Conservation (phyloP, 2,113 vertebrate species). For the Collichthys lucidus region DNA sequence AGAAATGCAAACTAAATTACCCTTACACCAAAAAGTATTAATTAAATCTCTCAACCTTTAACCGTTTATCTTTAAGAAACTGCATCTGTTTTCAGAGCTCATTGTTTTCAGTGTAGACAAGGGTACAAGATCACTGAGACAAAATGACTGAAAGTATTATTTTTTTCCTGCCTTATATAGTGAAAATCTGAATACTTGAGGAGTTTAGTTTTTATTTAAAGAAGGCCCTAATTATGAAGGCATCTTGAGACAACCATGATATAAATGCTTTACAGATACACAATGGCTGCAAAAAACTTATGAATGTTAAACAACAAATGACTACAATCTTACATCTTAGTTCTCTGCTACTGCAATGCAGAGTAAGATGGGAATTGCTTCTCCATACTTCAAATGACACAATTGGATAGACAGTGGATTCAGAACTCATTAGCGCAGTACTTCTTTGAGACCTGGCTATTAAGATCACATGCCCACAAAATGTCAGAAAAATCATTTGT, state of each 20-base stretch:
- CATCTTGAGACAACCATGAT: not conserved
- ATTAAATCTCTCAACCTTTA: conserved; percentile 54
- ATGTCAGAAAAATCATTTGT: too few relatives aligned
- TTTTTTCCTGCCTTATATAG: not conserved
- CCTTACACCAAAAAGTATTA: conserved; percentile 54
- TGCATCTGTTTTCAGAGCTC: not conserved
- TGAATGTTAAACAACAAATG: not conserved
- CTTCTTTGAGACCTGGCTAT: too few relatives aligned
- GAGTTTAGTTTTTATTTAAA: not conserved
- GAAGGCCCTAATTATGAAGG: not conserved
- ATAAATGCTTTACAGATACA: not conserved
- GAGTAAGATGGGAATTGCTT: not conserved
- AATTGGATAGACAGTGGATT: not conserved
- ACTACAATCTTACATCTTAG: not conserved
- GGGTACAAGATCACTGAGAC: not conserved
- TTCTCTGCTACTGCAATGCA: not conserved
- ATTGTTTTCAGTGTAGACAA: conserved; percentile 2
- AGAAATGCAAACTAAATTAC: conserved; percentile 64
- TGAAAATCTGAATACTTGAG: not conserved
- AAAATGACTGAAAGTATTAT: not conserved
- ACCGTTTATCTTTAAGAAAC: conserved; percentile 27
- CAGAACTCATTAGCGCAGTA: not conserved
- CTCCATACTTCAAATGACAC: not conserved
- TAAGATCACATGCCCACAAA: too few relatives aligned
- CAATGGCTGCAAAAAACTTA: not conserved